Conservation (phyloP, 2,888 invertebrate genomes). For the Malthinus seriepunctatus region DNA sequence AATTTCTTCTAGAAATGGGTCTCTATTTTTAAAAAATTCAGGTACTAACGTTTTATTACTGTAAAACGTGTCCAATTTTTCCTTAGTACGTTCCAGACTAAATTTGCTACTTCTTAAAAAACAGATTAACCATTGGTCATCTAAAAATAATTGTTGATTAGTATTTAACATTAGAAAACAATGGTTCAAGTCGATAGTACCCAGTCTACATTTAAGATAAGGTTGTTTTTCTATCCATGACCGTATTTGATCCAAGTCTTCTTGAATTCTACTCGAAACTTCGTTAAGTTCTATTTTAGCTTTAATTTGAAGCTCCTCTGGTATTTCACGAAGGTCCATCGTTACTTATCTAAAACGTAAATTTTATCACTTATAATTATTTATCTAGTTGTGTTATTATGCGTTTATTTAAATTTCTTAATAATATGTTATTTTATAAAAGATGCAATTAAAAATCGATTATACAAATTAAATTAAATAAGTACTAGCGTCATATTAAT, state of each 20-base stretch:
- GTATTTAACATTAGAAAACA: not conserved
- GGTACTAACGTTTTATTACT: constrained; percentile 61
- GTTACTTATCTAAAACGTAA: too few relatives aligned
- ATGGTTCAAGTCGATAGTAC: constrained; percentile 45
- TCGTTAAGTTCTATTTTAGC: constrained; percentile 61
- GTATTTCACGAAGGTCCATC: constrained; percentile 21
- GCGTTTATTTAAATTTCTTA: too few relatives aligned
- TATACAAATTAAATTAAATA: too few relatives aligned
- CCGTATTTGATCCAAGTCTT: constrained; percentile 58
- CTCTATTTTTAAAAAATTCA: constrained; percentile 60
- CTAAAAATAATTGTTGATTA: constrained; percentile 40
- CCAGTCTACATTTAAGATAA: constrained; percentile 61
- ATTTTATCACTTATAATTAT: too few relatives aligned
- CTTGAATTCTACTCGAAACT: constrained; percentile 54
- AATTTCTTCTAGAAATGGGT: constrained; percentile 49
- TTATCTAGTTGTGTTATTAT: too few relatives aligned
- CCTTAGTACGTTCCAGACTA: constrained; percentile 59
- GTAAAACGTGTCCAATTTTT: constrained; percentile 63
- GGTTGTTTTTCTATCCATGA: constrained; percentile 63
- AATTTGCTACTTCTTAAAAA: constrained; percentile 62
- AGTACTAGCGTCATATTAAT: too few relatives aligned
- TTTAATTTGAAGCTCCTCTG: constrained; percentile 56
- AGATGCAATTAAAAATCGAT: too few relatives aligned
- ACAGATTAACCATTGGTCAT: constrained; percentile 58
- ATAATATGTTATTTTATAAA: too few relatives aligned